Base-by-base conservation (phyloP, 2,888 invertebrate genomes). In the Anticlea derivata region DNA sequence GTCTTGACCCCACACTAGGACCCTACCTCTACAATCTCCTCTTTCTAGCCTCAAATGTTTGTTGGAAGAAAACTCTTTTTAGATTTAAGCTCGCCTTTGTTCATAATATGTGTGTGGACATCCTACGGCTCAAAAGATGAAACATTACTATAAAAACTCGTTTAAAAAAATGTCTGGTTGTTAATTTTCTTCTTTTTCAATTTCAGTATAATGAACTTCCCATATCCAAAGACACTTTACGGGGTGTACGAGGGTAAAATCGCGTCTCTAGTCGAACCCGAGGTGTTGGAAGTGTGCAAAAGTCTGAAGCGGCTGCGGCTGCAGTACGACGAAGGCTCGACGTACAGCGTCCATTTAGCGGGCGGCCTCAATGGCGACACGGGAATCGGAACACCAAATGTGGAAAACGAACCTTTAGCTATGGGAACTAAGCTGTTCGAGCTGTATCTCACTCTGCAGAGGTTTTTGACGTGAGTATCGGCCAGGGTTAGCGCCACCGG, bases 341-440 rank as follows among this genome's bases (percentile, higher is more conserved):
- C 84, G 0, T 78, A 67, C 7, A 85, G 78, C 6, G 82, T 83
- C 38, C 77, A 76, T 56, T 83, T 91, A 50, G 92, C 91, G 1
- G 92, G 92, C 1, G 92, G 92, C 0, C 63, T 91, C 7, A 91
- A 90, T 24, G 92, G 93, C 8, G 91, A 84, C 10, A 85, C 92
- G 1, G 86, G 86, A 0, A 13, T 91, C 6, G 92, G 92, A 0
- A 67, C 83, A 1, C 80, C 90, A 0, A 74, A 81, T 1, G 85
- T 91, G 0, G 91, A 92, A 2, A 82, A 92, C 8, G 94, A 95
- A 60, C 94, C 95, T 7, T 83, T 97, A 29, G 93, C 94, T 1
- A 94, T 96, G 92, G 97, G 97, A 0, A 98, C 97, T 0, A 95
- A 96, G 1, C 86, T 99, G 40, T 98, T 99, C 80, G 98, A 98